phyloP scores from a whole-genome alignment of 2,888 invertebrate species.

The Lumbricus terrestris region DNA sequence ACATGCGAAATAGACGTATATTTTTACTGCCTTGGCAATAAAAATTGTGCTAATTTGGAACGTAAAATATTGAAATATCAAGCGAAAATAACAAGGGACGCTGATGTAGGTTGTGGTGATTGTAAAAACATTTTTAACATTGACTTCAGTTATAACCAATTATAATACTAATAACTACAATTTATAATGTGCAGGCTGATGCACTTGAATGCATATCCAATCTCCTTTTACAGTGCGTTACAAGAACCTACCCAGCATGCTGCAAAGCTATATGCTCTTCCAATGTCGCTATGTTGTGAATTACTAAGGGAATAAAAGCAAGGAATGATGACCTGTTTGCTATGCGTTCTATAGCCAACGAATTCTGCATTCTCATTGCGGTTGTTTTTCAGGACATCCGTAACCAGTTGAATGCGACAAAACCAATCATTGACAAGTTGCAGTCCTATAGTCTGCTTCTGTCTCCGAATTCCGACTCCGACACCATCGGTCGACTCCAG shows the following conservation, averaged over 20 bases:
- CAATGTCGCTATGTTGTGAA: not conserved
- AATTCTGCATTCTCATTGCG: not conserved
- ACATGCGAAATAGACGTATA: too few species aligned
- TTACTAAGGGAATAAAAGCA: not conserved
- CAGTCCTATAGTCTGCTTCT: not conserved
- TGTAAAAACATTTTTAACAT: too few species aligned
- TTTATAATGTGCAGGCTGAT: too few species aligned
- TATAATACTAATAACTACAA: too few species aligned
- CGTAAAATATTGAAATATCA: too few species aligned
- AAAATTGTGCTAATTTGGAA: too few species aligned
- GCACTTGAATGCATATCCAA: not conserved
- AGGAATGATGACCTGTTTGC: too few species aligned
- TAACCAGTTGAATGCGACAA: conserved; percentile 33
- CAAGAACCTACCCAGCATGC: not conserved
- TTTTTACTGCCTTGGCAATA: too few species aligned
- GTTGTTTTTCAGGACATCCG: conserved; percentile 46
- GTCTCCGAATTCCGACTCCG: conserved; percentile 4
- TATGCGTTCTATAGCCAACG: not conserved
- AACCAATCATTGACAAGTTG: not conserved
- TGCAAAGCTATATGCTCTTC: not conserved
- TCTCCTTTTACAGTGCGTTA: too few species aligned
- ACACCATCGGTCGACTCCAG: not conserved
- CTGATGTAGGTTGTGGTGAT: too few species aligned
- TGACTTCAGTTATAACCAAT: too few species aligned
- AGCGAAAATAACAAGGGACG: too few species aligned